phyloP scores from a whole-genome alignment of 2,113 vertebrate genomes.

The Cyprinus carpio region DNA sequence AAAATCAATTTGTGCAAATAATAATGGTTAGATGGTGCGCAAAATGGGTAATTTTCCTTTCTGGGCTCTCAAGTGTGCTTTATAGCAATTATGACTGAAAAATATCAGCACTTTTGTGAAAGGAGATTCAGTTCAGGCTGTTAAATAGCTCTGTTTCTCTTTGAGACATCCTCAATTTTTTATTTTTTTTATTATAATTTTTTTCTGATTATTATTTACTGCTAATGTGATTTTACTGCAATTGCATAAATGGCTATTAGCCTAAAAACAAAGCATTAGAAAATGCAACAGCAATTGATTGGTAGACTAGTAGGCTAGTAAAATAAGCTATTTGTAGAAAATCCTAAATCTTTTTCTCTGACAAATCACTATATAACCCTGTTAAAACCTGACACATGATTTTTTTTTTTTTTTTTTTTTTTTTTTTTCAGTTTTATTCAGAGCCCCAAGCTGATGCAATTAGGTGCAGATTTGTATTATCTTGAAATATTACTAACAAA shows the following conservation, averaged over 20 bases:
- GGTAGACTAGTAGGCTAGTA: not conserved
- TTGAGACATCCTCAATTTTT: not conserved
- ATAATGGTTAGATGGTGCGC: conserved; percentile 45
- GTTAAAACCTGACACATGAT: too few relatives aligned
- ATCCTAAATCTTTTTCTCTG: too few relatives aligned
- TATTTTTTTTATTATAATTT: not conserved
- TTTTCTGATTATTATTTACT: not conserved
- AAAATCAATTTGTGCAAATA: conserved; percentile 40
- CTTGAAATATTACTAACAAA: too few relatives aligned
- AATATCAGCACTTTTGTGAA: conserved; percentile 6
- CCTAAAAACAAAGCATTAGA: not conserved
- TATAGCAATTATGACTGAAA: conserved; percentile 38
- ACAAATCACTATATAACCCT: too few relatives aligned
- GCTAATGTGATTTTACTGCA: not conserved
- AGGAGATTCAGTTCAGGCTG: not conserved
- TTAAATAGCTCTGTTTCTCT: not conserved
- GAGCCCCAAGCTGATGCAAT: too few relatives aligned
- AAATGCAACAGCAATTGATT: not conserved
- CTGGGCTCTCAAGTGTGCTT: conserved; percentile 25
- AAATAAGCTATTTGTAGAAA: not conserved
- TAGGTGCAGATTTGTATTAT: too few relatives aligned
- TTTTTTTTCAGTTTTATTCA: too few relatives aligned
- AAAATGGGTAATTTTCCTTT: conserved; percentile 47
- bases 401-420: too few relatives aligned
- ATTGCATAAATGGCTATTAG: not conserved